Evolutionary conservation across 2,113 vertebrate genomes (phyloP), one percentile per base, ranked within the genome.

Genomic region (Menura novaehollandiae): DNA sequence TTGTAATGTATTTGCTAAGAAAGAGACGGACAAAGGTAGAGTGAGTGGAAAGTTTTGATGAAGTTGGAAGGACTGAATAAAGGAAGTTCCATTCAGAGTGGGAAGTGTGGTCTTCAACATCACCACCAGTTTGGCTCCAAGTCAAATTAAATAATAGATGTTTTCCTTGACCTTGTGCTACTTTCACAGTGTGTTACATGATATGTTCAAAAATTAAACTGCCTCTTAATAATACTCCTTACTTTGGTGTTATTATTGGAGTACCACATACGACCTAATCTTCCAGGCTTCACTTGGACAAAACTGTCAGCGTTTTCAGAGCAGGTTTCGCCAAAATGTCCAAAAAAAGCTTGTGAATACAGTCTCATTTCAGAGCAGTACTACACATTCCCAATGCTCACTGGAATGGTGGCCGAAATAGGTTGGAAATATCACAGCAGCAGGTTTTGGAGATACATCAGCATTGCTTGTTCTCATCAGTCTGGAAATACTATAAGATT

Each of bases 141-240:
- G 69, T 87, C 96, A 96, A 95, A 89, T 94, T 87, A 96, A 94
- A 97, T 95, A 95, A 95, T 86, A 46, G n/a, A 84, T 91, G 44
- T 95, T 96, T 96, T 89, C 86, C 83, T 95, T 96, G 95, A 96
- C 92, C 77, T 95, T 87, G 47, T 92, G 85, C 72, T 96, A 92
- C 90, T 96, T 97, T 95, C 8, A 2, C 41, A 78, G 58, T 87
- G 49, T 91, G 85, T 76, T 95, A 96, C 68, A 73, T 17, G 91
- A 94, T 94, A 92, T 1, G 3, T 81, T 75, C 21, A 93, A 88
- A 95, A 96, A 77, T 92, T 87, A 92, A 95, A 87, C 56, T 91
- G 69, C 52, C 13, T 85, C 69, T 93, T 93, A 93, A 71, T 91
- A 95, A 62, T 87, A 53, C 69, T 90, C 28, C 73, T 93, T 85